A percentile compares a stretch with the other conserved stretches of the same genome.
These are phyloP conservation scores for Diaperis boleti DNA, from an alignment of 2,888 invertebrate genomes.

Conservation along the genomic window DNA sequence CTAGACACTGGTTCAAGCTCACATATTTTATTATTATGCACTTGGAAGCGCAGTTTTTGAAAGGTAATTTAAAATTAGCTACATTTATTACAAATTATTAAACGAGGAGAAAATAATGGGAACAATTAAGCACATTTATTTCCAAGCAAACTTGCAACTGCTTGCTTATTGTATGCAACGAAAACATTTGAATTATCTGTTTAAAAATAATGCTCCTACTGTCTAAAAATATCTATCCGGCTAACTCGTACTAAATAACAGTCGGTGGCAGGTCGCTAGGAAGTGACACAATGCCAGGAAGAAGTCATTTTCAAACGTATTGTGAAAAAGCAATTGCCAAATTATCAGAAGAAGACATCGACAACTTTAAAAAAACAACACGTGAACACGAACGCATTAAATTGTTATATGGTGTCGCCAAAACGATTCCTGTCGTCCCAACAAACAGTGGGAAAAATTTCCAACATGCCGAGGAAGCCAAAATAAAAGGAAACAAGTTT, in stretches of 20 bases:
- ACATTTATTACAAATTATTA: too few relatives aligned
- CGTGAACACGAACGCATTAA: slow-evolving; percentile 76
- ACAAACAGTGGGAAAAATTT: slow-evolving; percentile 70
- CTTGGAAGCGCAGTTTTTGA: too few relatives aligned
- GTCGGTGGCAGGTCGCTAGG: too few relatives aligned
- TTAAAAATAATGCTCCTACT: slow-evolving; percentile 33
- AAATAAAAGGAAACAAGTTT: slow-evolving; percentile 79
- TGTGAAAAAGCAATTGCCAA: slow-evolving; percentile 69
- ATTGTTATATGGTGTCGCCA: slow-evolving; percentile 69
- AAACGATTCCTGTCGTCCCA: slow-evolving; percentile 59
- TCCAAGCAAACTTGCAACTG: too few relatives aligned
- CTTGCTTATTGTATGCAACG: slow-evolving; percentile 17
- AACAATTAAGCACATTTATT: too few relatives aligned
- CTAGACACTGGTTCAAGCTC: too few relatives aligned
- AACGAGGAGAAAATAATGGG: too few relatives aligned
- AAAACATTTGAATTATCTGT: slow-evolving; percentile 13
- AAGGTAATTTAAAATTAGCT: too few relatives aligned
- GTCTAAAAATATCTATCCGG: slow-evolving; percentile 34
- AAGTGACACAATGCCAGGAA: slow-evolving; percentile 21
- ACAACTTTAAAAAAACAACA: slow-evolving; percentile 74
- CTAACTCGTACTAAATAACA: slow-evolving; percentile 16
- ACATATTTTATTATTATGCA: too few relatives aligned
- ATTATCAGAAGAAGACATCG: slow-evolving; percentile 70
- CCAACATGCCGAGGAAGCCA: slow-evolving; percentile 73
- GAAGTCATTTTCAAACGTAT: slow-evolving; percentile 72